Evolutionary conservation across 1,140 invertebrate species (phyloP), one percentile per base, ranked within the genome.

Genomic region (Akabosia matsudoensis): DNA sequence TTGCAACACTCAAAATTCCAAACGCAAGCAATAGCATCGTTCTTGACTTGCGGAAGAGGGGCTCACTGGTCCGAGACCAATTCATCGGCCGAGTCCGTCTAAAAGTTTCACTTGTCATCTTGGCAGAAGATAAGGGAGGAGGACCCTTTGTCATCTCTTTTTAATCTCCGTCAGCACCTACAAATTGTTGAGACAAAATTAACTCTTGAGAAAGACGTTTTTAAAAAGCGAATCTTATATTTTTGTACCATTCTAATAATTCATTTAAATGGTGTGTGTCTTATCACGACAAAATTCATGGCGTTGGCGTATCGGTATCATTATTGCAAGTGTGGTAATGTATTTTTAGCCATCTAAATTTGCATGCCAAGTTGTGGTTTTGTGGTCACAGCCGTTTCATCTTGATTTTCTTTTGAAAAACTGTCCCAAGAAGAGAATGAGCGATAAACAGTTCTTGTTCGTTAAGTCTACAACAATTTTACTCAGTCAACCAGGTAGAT

Each of bases 331-430:
- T n/a, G n/a, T n/a, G n/a, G n/a, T n/a, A n/a, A n/a, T n/a, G n/a
- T n/a, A n/a, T n/a, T n/a, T n/a, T n/a, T n/a, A n/a, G n/a, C n/a
- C n/a, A n/a, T n/a, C n/a, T n/a, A n/a, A n/a, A n/a, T n/a, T n/a
- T n/a, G n/a, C n/a, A n/a, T n/a, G n/a, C n/a, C 61, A 67, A 67
- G 61, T 24, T 67, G 61, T 67, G 61, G 30, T 61, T 61, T 67
- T 67, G 61, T 31, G 30, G 30, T 67, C 61, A 13, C 61, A 67
- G 61, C 22, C 30, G 61, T 22, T 7, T 67, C 28, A 13, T 67
- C 22, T 30, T 67, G 61, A 28, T 31, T 30, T 67, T 30, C 22
- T 30, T 30, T 7, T 7, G 28, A 10, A 67, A 31, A 67, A 67
- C 24, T 67, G 28, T 22, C 7, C n/a, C n/a, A 61, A 22, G 7